phyloP scores from a whole-genome alignment of 2,797 vertebrate species.

The Luscinia luscinia region DNA sequence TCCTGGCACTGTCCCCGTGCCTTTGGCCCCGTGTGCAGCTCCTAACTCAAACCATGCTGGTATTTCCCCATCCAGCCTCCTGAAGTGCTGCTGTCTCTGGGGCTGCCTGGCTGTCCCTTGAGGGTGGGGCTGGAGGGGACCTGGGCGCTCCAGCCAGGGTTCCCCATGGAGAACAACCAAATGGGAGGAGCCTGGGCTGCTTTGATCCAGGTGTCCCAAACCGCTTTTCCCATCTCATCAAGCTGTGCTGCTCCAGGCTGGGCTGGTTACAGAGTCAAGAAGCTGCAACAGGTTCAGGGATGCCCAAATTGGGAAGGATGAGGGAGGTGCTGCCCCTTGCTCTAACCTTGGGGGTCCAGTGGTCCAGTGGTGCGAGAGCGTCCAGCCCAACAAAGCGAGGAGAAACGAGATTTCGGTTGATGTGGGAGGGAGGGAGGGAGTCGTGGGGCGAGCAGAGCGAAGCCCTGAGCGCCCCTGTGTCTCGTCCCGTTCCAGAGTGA shows the following conservation, averaged over 20 bases:
- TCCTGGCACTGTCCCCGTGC: not conserved
- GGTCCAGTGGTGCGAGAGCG: not conserved
- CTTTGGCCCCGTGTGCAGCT: not conserved
- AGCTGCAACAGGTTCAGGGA: not conserved
- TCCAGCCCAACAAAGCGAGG: no score
- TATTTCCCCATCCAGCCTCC: not conserved
- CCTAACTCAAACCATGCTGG: accelerated
- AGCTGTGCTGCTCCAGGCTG: not conserved
- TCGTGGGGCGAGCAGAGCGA: accelerated
- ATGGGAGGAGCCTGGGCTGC: not conserved
- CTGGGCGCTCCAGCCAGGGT: not conserved
- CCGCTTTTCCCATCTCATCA: accelerated
- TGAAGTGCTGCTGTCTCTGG: not conserved
- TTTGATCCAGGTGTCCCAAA: not conserved
- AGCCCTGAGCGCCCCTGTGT: not conserved
- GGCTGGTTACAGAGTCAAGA: not conserved
- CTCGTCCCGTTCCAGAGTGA: conserved; percentile 80
- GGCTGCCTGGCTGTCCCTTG: not conserved
- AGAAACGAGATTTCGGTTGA: accelerated
- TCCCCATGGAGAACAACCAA: not conserved
- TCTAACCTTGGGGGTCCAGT: no score
- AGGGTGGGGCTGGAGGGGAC: not conserved
- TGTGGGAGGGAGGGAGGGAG: not conserved
- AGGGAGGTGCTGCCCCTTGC: not conserved
- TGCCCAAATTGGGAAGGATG: not conserved